These are phyloP conservation scores for Aplysina aerophoba DNA, from an alignment of 37 sponge, comb jelly and placozoan species.

Conservation along the genomic window DNA sequence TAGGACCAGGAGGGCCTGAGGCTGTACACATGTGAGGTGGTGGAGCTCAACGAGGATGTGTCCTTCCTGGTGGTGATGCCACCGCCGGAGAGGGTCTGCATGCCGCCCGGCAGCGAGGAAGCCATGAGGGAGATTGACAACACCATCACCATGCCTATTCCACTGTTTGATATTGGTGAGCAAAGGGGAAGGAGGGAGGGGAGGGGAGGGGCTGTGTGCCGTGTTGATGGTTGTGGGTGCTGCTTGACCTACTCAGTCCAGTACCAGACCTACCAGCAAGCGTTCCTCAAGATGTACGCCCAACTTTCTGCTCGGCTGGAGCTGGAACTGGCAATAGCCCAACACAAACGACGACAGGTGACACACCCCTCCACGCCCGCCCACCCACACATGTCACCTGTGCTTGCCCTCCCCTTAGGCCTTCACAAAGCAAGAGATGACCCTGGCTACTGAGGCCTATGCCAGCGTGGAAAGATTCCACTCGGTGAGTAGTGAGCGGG, in stretches of 20 bases:
- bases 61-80: slow-evolving; percentile 80
- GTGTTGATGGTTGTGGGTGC: background rate
- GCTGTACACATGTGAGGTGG: slow-evolving; percentile 76
- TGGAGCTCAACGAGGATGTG: slow-evolving; percentile 84
- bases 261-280: slow-evolving; percentile 73
- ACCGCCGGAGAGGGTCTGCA: slow-evolving; percentile 75
- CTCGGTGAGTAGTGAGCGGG: background rate
- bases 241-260: slow-evolving; percentile 48
- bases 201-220: background rate
- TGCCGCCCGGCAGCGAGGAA: slow-evolving; percentile 74
- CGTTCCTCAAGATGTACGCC: slow-evolving; percentile 68
- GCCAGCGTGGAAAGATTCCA: background rate
- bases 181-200: background rate
- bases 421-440: slow-evolving; percentile 74
- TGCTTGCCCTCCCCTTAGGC: slow-evolving; percentile 44
- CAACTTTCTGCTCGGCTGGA: slow-evolving; percentile 65
- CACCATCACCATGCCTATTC: slow-evolving; percentile 65
- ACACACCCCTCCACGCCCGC: too few species aligned
- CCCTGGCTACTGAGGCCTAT: slow-evolving; percentile 31
- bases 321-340: slow-evolving; percentile 66
- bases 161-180: slow-evolving; percentile 81
- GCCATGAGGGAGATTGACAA: slow-evolving; percentile 44
- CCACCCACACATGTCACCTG: background rate
- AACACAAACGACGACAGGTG: slow-evolving; percentile 69
- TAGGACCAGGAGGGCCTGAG: slow-evolving; percentile 64